Evolutionary conservation across 2,113 vertebrate species (phyloP), one percentile per base, ranked within the genome.

Genomic region (Jaculus jaculus): DNA sequence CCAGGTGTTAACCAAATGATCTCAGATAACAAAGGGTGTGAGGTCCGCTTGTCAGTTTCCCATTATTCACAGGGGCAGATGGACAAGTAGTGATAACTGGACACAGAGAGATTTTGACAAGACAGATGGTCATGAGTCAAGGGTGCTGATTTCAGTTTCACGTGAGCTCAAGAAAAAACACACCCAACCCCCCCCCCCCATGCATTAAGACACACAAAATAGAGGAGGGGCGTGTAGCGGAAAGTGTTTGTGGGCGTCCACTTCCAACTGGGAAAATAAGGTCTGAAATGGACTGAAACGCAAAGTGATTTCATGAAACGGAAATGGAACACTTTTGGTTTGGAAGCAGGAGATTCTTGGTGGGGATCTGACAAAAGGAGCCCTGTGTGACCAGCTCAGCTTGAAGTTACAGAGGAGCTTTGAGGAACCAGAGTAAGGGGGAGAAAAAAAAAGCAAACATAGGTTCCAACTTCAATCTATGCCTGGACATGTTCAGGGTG

Each of bases 181-280:
- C 0, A 5, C n/a, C 3, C 17, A 39, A 1, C 32, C 5, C 2
- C 2, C 18, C 26, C 18, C 18, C 20, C 18, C 18, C n/a, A 66
- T 73, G 34, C 21, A 47, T 72, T 13, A 37, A 82, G 66, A 89
- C 42, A 68, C 60, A 60, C 2, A 30, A 72, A 10, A 39, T 85
- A 74, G 69, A 95, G 58, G 6, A 11, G 65, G 92, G 47, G 65
- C 24, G 8, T 23, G 3, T 7, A 15, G 20, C 17, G 66, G 11
- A 7, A 87, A 6, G 4, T 18, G 42, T 69, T n/a, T 30, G 7
- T 12, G 37, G 65, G 20, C 51, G 94, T 75, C 87, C 42, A 61
- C 47, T 9, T 32, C 85, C 85, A 94, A 82, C 0, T 0, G 73
- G 4, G 66, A 68, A 77, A 88, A 83, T 54, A 39, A 71, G 87